These are phyloP conservation scores for Etia nguti DNA, from an alignment of 2,113 vertebrate species.

Conservation along the genomic window DNA sequence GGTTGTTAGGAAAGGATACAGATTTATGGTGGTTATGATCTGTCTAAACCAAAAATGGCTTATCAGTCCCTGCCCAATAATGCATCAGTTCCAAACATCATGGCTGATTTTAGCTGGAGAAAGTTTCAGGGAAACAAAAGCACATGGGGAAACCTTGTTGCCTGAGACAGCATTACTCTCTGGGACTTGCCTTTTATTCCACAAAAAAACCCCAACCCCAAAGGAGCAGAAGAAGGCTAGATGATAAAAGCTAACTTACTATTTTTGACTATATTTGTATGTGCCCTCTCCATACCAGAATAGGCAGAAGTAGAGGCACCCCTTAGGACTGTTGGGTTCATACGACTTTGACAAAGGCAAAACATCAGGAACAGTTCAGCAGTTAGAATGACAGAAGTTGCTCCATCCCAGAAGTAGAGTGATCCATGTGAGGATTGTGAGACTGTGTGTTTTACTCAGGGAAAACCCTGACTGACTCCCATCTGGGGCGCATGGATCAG, in stretches of 20 bases:
- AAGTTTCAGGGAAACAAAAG: background rate
- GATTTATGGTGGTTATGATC: background rate
- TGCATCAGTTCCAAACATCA: background rate
- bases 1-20: background rate
- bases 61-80: background rate
- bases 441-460: too few species aligned
- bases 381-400: too few species aligned
- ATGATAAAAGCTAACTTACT: background rate
- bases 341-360: too few species aligned
- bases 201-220: background rate
- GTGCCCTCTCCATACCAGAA: too few species aligned
- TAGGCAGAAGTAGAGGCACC: too few species aligned
- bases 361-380: too few species aligned
- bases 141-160: background rate
- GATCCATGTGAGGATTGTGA: too few species aligned
- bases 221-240: too few species aligned
- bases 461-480: background rate
- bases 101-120: background rate
- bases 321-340: too few species aligned
- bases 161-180: background rate
- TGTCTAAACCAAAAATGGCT: background rate
- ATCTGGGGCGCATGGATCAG: background rate
- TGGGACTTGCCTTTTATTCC: background rate
- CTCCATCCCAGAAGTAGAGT: too few species aligned
- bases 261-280: background rate